These are phyloP conservation scores for Cottus gobio DNA, from an alignment of 2,113 vertebrate species.

Conservation along the genomic window DNA sequence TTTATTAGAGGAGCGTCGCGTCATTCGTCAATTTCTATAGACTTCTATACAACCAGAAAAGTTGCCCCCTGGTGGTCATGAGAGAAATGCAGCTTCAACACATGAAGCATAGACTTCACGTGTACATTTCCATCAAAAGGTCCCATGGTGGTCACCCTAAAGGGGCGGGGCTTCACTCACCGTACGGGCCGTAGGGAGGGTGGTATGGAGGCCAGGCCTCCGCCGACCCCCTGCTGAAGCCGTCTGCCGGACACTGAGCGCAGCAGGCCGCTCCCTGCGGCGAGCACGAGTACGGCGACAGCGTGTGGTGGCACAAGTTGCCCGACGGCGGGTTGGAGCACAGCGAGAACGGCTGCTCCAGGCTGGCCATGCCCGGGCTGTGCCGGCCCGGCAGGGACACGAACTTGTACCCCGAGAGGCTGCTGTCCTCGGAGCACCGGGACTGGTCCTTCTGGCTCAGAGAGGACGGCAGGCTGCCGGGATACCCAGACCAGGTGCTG, in stretches of 20 bases:
- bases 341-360: conserved; percentile 83
- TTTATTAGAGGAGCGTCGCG: no score
- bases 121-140: no score
- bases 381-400: conserved; percentile 56
- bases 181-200: conserved; percentile 37
- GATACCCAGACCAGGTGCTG: conserved; percentile 71
- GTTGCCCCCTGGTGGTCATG: no score
- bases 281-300: conserved; percentile 65
- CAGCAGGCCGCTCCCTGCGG: conserved; percentile 71
- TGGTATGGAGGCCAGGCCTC: conserved; percentile 52
- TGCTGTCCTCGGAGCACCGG: conserved; percentile 53
- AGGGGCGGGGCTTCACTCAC: conserved; percentile 66
- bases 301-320: conserved; percentile 58
- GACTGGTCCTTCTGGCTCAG: conserved; percentile 58
- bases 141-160: not conserved
- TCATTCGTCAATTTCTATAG: no score
- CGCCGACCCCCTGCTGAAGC: conserved; percentile 40
- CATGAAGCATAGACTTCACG: no score
- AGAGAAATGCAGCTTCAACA: no score
- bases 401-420: conserved; percentile 54
- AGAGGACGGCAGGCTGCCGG: conserved; percentile 68
- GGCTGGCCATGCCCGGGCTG: conserved; percentile 55
- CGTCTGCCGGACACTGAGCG: conserved; percentile 63
- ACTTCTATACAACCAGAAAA: no score
- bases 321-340: conserved; percentile 76